Evolutionary conservation across 2,797 vertebrate genomes (phyloP), one percentile per base, ranked within the genome.

Genomic region (Dromococcyx pavoninus): DNA sequence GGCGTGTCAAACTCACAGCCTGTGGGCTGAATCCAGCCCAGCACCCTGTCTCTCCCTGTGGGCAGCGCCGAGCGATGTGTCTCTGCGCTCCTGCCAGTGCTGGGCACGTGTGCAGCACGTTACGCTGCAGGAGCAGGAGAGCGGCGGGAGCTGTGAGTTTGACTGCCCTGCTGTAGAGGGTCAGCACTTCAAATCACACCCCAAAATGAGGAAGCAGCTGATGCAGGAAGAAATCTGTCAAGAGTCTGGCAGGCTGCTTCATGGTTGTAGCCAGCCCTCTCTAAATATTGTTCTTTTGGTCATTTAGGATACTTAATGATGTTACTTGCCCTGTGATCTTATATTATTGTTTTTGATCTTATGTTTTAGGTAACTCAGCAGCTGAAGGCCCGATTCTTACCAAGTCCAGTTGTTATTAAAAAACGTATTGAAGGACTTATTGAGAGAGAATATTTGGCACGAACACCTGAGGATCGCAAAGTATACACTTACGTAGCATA

Each of bases 351-450:
- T 17, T 77, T 87, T 97, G 84, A 89, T 89, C 91, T 96, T 78
- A 33, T 57, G 41, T 97, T 97, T 17, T 96, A 99, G 99, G 99
- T 99, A 97, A 99, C 99, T 97, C 99, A 99, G 97, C 99, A 99
- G 97, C 98, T 99, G 97, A 98, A 98, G 96, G 98, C 98, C 56
- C 98, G 99, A 97, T 99, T 99, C 98, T 98, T 99, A 97, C 99
- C 99, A 96, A 99, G 99, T 97, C 99, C 99, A 83, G 99, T 99
- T 98, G 99, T 99, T 94, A 99, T 99, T 98, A 99, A 99, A 98
- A 99, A 99, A 97, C 99, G 99, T 96, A 99, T 99, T 97, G 99
- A 99, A 98, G 99, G 99, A 99, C 99, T 99, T 97, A 99, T 99
- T 99, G 99, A 99, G 98, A 98, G 99, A 98, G 99, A 99, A 97